Evolutionary conservation across 2,113 vertebrate species (phyloP).

Genomic region (Mesembrinibis cayennensis): DNA sequence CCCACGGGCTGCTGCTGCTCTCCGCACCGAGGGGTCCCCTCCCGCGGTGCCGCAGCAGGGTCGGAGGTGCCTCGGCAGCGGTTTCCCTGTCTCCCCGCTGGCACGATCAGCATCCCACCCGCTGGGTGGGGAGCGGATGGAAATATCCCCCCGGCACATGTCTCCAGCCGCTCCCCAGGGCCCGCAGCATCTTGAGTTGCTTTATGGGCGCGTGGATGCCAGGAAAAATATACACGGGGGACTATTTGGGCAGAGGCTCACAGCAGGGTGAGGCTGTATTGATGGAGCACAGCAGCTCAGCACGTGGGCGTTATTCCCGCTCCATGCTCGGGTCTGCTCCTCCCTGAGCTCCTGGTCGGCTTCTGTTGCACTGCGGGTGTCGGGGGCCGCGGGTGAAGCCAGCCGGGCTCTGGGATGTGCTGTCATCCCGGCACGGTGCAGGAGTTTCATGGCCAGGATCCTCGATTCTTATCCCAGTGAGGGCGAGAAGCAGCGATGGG

Average conservation of each 20-base stretch:
- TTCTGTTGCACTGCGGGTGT: neutral
- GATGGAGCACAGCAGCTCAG: neutral
- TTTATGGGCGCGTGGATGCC: neutral
- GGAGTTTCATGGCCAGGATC: neutral
- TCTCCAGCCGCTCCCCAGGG: neutral
- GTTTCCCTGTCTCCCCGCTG: neutral
- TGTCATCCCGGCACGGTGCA: neutral
- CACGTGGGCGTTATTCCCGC: rapidly evolving
- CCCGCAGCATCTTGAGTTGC: neutral
- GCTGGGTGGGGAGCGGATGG: neutral
- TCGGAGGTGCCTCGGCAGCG: neutral
- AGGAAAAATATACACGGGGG: neutral
- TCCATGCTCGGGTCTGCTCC: neutral
- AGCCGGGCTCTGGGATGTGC: neutral
- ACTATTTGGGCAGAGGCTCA: neutral
- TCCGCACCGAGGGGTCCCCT: neutral
- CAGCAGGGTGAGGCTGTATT: neutral
- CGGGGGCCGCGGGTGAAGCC: neutral
- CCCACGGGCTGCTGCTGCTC: neutral
- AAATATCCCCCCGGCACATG: neutral
- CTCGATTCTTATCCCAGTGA: neutral
- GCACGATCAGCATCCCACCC: neutral
- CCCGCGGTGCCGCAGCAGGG: rapidly evolving
- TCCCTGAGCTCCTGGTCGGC: neutral
- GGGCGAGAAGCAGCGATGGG: neutral